These are phyloP conservation scores for Diabrotica undecimpunctata DNA, from an alignment of 1,140 invertebrate species.

Conservation along the genomic window DNA sequence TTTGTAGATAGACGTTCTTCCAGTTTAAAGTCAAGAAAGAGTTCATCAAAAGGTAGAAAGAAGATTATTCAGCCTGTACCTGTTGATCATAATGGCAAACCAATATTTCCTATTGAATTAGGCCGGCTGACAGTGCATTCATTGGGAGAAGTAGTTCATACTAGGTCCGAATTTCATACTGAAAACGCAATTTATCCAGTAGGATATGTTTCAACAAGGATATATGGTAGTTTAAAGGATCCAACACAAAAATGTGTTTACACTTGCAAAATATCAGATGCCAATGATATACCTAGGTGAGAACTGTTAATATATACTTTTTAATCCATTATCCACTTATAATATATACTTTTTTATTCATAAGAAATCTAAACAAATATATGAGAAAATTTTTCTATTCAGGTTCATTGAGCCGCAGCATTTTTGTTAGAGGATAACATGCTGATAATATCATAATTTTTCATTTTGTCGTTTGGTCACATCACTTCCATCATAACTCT, in stretches of 20 bases:
- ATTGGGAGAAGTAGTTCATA: conserved; percentile 71
- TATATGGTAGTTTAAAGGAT: conserved; percentile 70
- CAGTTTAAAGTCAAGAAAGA: conserved; percentile 26
- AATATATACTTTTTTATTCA: too few species aligned
- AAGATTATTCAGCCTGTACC: conserved; percentile 62
- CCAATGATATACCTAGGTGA: conserved; percentile 65
- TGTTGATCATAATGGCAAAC: conserved; percentile 63
- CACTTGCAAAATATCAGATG: conserved; percentile 78
- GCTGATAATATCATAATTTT: too few species aligned
- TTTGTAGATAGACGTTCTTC: conserved; percentile 28
- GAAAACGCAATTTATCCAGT: conserved; percentile 74
- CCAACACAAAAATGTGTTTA: conserved; percentile 71
- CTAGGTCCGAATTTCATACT: conserved; percentile 66
- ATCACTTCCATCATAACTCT: too few species aligned
- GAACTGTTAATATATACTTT: conserved; percentile 15
- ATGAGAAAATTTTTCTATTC: too few species aligned
- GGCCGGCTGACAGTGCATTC: conserved; percentile 73
- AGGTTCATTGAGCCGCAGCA: too few species aligned
- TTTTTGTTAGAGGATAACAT: too few species aligned
- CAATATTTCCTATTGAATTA: conserved; percentile 71
- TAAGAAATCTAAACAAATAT: too few species aligned
- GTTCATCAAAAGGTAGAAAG: conserved; percentile 44
- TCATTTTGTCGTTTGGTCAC: too few species aligned
- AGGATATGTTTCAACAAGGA: conserved; percentile 75
- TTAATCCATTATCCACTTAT: too few species aligned